Conservation (phyloP, 2,888 invertebrate species). For the Diarsia rubi region DNA sequence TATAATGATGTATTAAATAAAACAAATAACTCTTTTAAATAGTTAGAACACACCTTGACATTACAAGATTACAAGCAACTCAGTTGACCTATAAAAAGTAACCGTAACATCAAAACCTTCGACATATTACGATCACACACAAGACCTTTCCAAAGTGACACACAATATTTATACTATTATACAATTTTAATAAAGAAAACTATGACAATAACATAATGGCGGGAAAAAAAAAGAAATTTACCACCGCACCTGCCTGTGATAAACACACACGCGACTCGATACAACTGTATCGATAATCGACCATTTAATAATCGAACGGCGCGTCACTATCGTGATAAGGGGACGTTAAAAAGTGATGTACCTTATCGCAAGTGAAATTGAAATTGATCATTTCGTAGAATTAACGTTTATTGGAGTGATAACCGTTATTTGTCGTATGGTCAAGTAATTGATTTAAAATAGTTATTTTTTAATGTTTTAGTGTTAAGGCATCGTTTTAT, state of each 20-base stretch:
- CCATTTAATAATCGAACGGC: constrained; percentile 75
- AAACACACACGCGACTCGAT: constrained; percentile 82
- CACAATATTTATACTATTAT: constrained; percentile 53
- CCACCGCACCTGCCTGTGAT: constrained; percentile 78
- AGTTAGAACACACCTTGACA: constrained; percentile 27
- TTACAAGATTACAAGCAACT: constrained; percentile 16
- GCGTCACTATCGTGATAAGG: constrained; percentile 78
- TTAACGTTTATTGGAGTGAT: constrained; percentile 64
- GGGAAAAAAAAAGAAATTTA: constrained; percentile 64
- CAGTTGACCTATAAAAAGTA: constrained; percentile 45
- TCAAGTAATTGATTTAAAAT: constrained; percentile 60
- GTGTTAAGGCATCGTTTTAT: constrained; percentile 25
- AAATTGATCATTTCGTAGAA: constrained; percentile 75
- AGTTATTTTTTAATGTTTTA: neutral
- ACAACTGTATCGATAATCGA: constrained; percentile 83
- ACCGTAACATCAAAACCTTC: constrained; percentile 37
- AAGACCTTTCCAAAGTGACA: constrained; percentile 63
- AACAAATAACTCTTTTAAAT: neutral
- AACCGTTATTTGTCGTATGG: constrained; percentile 66
- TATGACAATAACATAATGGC: constrained; percentile 66
- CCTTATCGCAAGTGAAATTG: constrained; percentile 77
- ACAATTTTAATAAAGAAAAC: constrained; percentile 58
- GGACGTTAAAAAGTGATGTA: constrained; percentile 75
- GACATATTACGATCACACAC: constrained; percentile 51
- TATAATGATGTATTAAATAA: neutral